Evolutionary conservation across 1,140 invertebrate species (phyloP).

Genomic region (Oedothorax gibbosus): DNA sequence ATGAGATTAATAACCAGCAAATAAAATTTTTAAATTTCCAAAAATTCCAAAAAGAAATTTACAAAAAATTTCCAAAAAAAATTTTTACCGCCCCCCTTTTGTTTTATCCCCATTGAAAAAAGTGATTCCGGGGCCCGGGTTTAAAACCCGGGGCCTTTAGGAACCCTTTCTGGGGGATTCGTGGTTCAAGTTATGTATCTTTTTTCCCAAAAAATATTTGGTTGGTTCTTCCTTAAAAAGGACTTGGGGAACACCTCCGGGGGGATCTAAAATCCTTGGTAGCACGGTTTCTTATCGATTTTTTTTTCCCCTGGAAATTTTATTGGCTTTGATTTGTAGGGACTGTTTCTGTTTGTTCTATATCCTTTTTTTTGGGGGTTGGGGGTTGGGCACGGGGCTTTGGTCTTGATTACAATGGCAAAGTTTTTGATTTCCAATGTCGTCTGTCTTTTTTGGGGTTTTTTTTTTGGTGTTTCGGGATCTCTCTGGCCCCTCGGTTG

Average conservation of each 20-base stretch:
- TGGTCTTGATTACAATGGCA: conserved; percentile 23
- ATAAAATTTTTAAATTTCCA: too few relatives aligned
- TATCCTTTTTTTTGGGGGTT: not conserved
- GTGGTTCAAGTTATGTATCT: conserved; percentile 5
- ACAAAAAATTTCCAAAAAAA: not conserved
- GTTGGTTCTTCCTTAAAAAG: too few relatives aligned
- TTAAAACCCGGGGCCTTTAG: not conserved
- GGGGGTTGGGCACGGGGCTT: not conserved
- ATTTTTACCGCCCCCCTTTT: not conserved
- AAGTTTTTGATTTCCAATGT: conserved; percentile 20
- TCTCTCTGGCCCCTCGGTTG: not conserved
- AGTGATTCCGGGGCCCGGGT: not conserved
- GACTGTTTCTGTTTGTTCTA: not conserved
- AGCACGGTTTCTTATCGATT: not conserved
- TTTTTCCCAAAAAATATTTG: too few relatives aligned
- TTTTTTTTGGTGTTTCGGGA: not conserved
- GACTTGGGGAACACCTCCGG: conserved; percentile 19
- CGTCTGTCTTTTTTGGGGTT: not conserved
- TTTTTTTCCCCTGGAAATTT: not conserved
- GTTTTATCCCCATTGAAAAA: conserved; percentile 12
- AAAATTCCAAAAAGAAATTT: not conserved
- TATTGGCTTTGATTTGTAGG: not conserved
- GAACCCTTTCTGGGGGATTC: not conserved
- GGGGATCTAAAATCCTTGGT: conserved; percentile 21
- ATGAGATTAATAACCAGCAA: too few relatives aligned